phyloP scores from a whole-genome alignment of 2,888 invertebrate species.

The Cephalotes varians region DNA sequence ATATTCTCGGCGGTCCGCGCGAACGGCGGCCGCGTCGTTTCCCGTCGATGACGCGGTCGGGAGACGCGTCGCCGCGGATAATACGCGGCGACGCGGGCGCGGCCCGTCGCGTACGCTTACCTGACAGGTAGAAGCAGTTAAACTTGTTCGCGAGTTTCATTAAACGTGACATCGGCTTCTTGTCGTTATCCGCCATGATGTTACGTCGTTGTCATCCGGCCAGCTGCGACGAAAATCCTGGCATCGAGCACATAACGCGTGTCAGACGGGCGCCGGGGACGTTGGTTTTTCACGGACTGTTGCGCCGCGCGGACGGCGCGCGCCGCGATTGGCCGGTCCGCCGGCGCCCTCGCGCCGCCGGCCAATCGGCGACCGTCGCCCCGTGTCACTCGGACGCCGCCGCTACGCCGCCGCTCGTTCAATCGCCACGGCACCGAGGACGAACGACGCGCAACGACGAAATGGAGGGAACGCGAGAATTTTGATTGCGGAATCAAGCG shows the following conservation, averaged over 20 bases:
- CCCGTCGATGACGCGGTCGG: conserved; percentile 46
- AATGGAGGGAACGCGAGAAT: conserved; percentile 1
- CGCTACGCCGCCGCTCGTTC: background rate
- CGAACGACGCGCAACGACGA: background rate
- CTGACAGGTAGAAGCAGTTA: conserved; percentile 95
- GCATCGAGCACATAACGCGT: conserved; percentile 66
- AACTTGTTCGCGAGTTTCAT: conserved; percentile 94
- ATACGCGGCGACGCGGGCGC: background rate
- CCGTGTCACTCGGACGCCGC: background rate
- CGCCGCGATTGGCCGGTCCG: conserved; percentile 47
- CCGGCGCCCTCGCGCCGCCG: background rate
- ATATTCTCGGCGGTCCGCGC: conserved; percentile 76
- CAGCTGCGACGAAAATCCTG: conserved; percentile 75
- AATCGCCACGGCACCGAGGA: background rate
- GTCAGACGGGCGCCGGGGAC: conserved; percentile 53
- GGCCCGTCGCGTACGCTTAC: conserved; percentile 86
- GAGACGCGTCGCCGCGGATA: conserved; percentile 5
- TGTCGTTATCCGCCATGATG: conserved; percentile 85
- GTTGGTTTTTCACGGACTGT: conserved; percentile 42
- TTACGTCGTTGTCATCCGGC: conserved; percentile 79
- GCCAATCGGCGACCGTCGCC: conserved; percentile 8
- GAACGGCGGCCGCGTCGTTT: conserved; percentile 65
- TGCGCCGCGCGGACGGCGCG: background rate
- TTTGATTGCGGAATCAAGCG: background rate
- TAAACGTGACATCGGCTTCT: conserved; percentile 89